These are phyloP conservation scores for Plebejus melissa DNA, from an alignment of 2,888 invertebrate species.

Conservation along the genomic window DNA sequence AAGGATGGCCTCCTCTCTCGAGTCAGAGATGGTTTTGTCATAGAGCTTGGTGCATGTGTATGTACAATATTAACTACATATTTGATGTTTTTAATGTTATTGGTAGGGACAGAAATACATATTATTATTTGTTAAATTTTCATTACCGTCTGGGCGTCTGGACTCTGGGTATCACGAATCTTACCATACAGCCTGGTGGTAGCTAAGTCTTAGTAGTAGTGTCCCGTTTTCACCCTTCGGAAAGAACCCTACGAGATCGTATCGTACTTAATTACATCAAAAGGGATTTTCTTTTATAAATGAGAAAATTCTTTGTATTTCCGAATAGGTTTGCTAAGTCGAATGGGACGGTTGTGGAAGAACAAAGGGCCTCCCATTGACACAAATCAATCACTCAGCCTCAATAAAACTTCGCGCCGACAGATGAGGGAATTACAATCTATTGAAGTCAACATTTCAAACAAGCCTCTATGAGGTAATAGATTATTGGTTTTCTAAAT, in stretches of 20 bases:
- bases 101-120: neutral
- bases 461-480: neutral
- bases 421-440: neutral
- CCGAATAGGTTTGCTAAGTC: neutral
- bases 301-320: neutral
- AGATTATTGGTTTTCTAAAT: slow-evolving; percentile 9
- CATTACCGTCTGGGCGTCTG: too few species aligned
- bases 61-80: neutral
- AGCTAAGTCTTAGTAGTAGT: too few species aligned
- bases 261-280: neutral
- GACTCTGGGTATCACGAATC: too few species aligned
- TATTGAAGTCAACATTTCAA: neutral
- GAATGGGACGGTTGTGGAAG: neutral
- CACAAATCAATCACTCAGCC: slow-evolving; percentile 18
- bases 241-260: too few species aligned
- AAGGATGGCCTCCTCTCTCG: neutral
- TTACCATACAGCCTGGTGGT: too few species aligned
- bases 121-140: neutral
- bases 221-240: neutral
- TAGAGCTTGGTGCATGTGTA: neutral
- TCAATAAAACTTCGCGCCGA: slow-evolving; percentile 3
- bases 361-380: slow-evolving; percentile 18
- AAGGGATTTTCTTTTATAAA: neutral
- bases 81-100: neutral
- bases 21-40: neutral